Base-by-base conservation (phyloP, 2,797 vertebrate species). In the Ctenosaura bakeri region DNA sequence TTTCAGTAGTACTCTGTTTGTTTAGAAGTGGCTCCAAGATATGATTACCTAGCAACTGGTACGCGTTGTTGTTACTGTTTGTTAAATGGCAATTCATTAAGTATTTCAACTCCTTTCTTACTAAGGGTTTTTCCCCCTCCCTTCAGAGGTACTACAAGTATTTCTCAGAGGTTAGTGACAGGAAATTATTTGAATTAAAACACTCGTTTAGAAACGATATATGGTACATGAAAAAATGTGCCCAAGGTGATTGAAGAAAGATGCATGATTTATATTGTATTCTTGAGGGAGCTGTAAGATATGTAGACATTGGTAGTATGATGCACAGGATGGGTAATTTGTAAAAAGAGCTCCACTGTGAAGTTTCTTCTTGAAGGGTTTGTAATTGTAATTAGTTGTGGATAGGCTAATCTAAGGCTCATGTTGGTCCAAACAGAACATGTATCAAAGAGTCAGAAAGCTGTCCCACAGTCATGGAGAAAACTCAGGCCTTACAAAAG, bases 151-250 rank as follows among this genome's bases (percentile, higher is more conserved):
- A 42, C 24, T 38, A 76, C 56, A 90, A 54, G 56, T 56, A 83
- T 82, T 73, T 50, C 52, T 87, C n/a, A 38, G 32, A 87, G 42
- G n/a, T 66, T 77, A 87, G 83, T 69, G 59, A 24, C 24, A 42
- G 66, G 54, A 35, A 91, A 89, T 83, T 74, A 86, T 76, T 66
- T 29, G 38, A 42, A 69, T 78, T 78, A 85, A 66, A 10, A 35
- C 66, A 62, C 20, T 35, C 22, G 52, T 86, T 78, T 4, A 62
- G 52, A 90, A 35, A 83, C 13, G n/a, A 35, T 52, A 29, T 83
- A 62, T 35, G 42, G 56, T 50, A 46, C 46, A 20, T 24, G 20
- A 14, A 16, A 38, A 56, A 66, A 38, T 54, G 79, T 54, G 52
- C 66, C 24, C 32, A 52, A 76, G 69, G n/a, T 52, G 32, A 42